Base-by-base conservation (phyloP, 2,797 vertebrate species). In the Phataginus tetradactyla region DNA sequence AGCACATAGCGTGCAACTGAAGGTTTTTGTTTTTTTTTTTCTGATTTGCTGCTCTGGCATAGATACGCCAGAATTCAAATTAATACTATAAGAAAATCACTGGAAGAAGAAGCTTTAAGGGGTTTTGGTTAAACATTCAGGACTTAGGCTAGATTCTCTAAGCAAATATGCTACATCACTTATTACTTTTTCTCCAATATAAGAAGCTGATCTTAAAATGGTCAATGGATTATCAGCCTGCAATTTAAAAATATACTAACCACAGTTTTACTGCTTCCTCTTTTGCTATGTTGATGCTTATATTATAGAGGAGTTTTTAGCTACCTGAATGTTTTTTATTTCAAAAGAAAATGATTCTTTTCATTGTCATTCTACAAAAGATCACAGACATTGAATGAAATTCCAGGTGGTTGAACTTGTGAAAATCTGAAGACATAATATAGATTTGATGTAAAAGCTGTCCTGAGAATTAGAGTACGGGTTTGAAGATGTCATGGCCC, bases 1-100 rank as follows among this genome's bases (percentile, higher is more conserved):
- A 98, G 89, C n/a, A 93, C 91, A 80, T 27, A 95, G 83, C 66
- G 71, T 97, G 91, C 69, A 4, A 85, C n/a, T 64, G 61, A 79
- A 63, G 3, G 29, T 57, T 75, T 80, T 81, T 23, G 68, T 87
- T 42, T 95, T 63, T 63, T 63, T 71, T 78, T 88, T 37, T 2
- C 84, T 83, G 15, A 89, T 89, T 88, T 11, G 18, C 96, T 86
- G 49, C 96, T 91, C 39, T 90, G 89, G 83, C 95, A 71, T 78
- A 91, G 51, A 92, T 13, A 2, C 53, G 90, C 57, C n/a, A 61
- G 91, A 83, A 95, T 83, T 96, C 89, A 96, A 90, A 97, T 93
- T 77, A 96, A 91, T 79, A 87, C 59, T 42, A 63, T 88, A 93
- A 83, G 21, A 93, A 95, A 90, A 95, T 13, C 10, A 89, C 23